These are phyloP conservation scores for Tokudaia muenninki DNA, from an alignment of 2,797 vertebrate genomes.

Conservation along the genomic window DNA sequence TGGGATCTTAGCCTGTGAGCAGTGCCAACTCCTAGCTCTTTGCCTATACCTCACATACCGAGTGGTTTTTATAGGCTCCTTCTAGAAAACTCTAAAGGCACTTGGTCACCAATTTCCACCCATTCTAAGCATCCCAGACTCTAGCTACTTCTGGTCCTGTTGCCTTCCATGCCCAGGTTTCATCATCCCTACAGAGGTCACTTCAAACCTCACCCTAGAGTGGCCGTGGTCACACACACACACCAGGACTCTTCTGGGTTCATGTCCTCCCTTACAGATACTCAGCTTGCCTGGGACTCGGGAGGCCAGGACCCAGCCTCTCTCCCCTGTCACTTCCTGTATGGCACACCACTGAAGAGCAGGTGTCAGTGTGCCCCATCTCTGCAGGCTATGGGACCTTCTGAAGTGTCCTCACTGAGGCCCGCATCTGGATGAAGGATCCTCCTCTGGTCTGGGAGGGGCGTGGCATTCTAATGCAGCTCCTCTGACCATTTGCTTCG, in stretches of 20 bases:
- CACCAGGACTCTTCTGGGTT: background rate
- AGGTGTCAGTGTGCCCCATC: background rate
- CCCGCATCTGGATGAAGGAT: background rate
- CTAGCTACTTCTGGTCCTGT: background rate
- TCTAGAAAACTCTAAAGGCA: background rate
- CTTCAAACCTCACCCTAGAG: background rate
- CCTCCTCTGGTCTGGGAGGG: background rate
- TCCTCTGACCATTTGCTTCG: background rate
- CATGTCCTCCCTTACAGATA: background rate
- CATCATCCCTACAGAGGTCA: background rate
- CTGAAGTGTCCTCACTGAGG: background rate
- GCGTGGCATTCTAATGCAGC: rapidly evolving
- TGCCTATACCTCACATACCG: background rate
- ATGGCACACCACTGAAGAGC: rapidly evolving
- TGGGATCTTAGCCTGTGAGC: rapidly evolving
- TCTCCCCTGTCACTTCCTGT: background rate
- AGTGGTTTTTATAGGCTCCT: background rate
- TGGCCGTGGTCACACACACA: background rate
- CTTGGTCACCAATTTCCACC: background rate
- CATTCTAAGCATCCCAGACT: background rate
- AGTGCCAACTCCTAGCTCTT: background rate
- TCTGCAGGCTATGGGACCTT: background rate
- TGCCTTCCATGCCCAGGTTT: background rate
- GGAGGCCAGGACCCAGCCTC: background rate
- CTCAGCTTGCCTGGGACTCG: background rate